phyloP scores from a whole-genome alignment of 2,888 invertebrate species.

The Heliconius erato region DNA sequence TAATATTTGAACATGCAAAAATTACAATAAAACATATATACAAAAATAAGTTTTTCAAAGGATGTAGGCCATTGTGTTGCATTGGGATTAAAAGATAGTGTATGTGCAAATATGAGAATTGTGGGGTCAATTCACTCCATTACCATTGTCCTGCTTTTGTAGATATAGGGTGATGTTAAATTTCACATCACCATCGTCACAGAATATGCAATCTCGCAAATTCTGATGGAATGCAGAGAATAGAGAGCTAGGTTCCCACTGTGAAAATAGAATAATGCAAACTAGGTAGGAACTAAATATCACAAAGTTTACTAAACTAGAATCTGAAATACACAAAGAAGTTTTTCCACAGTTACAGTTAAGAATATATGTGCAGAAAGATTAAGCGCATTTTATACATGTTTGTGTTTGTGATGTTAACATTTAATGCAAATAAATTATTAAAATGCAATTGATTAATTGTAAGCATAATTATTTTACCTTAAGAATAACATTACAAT shows the following conservation, averaged over 20 bases:
- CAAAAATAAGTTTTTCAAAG: background rate
- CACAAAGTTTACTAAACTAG: constrained; percentile 23
- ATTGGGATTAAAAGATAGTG: too few relatives aligned
- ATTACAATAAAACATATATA: background rate
- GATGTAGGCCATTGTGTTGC: background rate
- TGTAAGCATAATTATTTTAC: background rate
- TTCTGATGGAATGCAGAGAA: too few relatives aligned
- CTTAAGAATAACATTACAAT: constrained; percentile 3
- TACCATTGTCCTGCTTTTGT: too few relatives aligned
- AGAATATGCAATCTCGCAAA: too few relatives aligned
- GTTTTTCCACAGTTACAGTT: background rate
- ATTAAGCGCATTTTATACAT: constrained; percentile 11
- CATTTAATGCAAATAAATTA: background rate
- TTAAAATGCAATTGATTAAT: constrained; percentile 13
- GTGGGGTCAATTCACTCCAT: too few relatives aligned
- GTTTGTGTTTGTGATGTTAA: background rate
- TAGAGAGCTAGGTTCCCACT: too few relatives aligned
- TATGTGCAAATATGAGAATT: too few relatives aligned
- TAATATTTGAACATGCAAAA: background rate
- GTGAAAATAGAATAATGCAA: background rate
- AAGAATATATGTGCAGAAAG: background rate
- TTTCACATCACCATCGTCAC: too few relatives aligned
- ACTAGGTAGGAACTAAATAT: constrained; percentile 37
- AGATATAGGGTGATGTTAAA: too few relatives aligned
- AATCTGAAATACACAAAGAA: background rate